Conservation (phyloP, 2,797 vertebrate genomes). For the Clarias laeviceps region DNA sequence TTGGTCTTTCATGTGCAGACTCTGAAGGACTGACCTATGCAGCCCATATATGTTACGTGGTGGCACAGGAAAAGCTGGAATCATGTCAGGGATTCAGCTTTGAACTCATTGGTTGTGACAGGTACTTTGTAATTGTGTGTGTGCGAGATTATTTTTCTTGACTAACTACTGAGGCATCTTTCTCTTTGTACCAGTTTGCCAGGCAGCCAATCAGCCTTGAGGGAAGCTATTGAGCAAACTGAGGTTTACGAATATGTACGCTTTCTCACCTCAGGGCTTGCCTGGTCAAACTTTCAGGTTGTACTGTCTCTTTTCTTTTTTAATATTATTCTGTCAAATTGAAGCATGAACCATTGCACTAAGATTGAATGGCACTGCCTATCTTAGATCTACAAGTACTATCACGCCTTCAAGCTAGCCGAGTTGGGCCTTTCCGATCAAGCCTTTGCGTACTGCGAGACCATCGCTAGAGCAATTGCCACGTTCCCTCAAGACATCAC, state of each 20-base stretch:
- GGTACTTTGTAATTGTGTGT: neutral
- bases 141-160: neutral
- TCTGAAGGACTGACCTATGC: too few species aligned
- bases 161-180: neutral
- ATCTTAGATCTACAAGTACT: neutral
- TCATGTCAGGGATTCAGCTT: neutral
- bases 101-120: neutral
- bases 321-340: neutral
- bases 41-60: slow-evolving; percentile 33
- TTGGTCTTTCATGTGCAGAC: neutral
- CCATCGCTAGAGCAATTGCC: neutral
- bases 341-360: neutral
- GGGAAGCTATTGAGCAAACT: neutral
- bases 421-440: neutral
- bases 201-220: neutral
- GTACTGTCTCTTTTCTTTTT: neutral
- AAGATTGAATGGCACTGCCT: neutral
- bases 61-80: slow-evolving; percentile 15
- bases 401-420: neutral
- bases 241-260: neutral
- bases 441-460: neutral
- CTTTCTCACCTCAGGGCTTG: neutral
- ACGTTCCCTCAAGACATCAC: neutral
- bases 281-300: slow-evolving; percentile 2
- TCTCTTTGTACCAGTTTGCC: neutral